These are phyloP conservation scores for Phymorhynchus buccinoides DNA, from an alignment of 1,140 invertebrate species.

Conservation along the genomic window DNA sequence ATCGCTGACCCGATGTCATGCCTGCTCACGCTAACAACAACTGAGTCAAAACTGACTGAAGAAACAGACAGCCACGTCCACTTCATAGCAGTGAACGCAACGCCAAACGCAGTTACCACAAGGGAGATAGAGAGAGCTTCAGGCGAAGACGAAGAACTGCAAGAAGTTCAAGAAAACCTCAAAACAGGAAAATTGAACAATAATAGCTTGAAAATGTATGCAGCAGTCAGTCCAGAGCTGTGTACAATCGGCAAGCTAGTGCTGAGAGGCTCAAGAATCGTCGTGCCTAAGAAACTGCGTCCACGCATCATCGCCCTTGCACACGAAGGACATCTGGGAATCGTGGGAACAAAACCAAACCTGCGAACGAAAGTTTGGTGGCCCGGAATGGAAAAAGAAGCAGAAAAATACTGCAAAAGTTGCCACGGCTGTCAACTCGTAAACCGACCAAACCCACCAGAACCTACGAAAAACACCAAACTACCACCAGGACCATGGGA, in stretches of 20 bases:
- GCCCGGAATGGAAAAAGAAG: constrained; percentile 53
- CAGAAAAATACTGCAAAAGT: constrained; percentile 45
- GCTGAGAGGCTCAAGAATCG: constrained; percentile 42
- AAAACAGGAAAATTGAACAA: constrained; percentile 11
- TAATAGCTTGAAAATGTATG: constrained; percentile 19
- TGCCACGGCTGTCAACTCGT: constrained; percentile 56
- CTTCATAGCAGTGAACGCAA: constrained; percentile 30
- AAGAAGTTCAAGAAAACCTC: background rate
- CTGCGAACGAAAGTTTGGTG: constrained; percentile 52
- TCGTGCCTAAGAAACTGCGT: constrained; percentile 38
- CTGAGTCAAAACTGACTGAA: constrained; percentile 5
- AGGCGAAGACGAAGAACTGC: constrained; percentile 9
- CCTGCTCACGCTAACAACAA: background rate
- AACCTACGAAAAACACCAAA: constrained; percentile 40
- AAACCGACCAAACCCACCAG: constrained; percentile 27
- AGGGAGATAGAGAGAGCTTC: constrained; percentile 33
- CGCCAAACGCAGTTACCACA: constrained; percentile 35
- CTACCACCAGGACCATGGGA: constrained; percentile 47
- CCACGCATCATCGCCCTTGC: constrained; percentile 32
- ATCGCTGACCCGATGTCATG: constrained; percentile 51
- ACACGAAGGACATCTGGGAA: constrained; percentile 47
- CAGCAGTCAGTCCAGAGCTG: constrained; percentile 38
- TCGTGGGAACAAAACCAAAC: constrained; percentile 49
- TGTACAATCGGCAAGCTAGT: constrained; percentile 44
- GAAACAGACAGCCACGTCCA: constrained; percentile 40